Percentiles rank a stretch among this genome's conserved stretches.
Conservation (phyloP, 2,888 invertebrate genomes). For the Diarsia brunnea region DNA sequence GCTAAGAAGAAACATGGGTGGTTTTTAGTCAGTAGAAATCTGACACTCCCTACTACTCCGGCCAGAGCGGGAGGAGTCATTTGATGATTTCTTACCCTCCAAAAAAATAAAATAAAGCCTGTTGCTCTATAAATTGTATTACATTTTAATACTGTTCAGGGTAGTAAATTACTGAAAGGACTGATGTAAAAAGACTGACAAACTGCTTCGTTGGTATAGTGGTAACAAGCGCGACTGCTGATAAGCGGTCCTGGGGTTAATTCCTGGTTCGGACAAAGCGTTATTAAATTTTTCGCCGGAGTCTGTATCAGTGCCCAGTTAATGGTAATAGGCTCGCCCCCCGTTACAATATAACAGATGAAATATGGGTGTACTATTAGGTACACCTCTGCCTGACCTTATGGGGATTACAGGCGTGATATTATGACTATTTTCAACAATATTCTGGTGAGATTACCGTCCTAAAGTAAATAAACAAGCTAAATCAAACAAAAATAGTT, state of each 20-base stretch:
- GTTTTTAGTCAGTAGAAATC: too few species aligned
- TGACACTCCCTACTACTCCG: too few species aligned
- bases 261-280: neutral
- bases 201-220: neutral
- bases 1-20: too few species aligned
- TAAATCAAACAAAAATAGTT: slow-evolving; percentile 69
- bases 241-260: neutral
- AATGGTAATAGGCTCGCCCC: too few species aligned
- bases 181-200: neutral
- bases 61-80: too few species aligned
- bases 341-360: too few species aligned
- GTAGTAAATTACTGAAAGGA: neutral
- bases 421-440: neutral
- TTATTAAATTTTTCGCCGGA: neutral
- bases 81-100: too few species aligned
- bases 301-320: too few species aligned
- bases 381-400: too few species aligned
- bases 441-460: neutral
- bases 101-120: neutral
- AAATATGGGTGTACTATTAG: too few species aligned
- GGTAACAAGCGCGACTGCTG: neutral
- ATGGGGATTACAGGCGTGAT: neutral
- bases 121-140: neutral
- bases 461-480: neutral
- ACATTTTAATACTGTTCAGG: neutral